Conservation (phyloP, 2,888 invertebrate genomes). For the Hydropsyche betteni region DNA sequence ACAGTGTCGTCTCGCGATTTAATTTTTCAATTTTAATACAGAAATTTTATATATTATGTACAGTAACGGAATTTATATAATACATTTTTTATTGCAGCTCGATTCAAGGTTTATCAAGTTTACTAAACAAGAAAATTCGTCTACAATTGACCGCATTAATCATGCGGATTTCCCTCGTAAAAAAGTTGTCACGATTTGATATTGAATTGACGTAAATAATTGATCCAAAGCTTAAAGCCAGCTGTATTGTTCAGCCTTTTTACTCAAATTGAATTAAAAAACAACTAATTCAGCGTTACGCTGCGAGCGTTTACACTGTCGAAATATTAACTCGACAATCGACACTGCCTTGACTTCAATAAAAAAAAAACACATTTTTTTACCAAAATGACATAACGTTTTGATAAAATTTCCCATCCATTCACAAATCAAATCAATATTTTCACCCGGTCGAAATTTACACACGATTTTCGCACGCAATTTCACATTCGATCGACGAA, state of each 20-base stretch:
- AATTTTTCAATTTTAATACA: too few species aligned
- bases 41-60: too few species aligned
- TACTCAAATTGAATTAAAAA: background rate
- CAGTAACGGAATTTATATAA: too few species aligned
- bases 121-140: too few species aligned
- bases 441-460: too few species aligned
- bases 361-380: background rate
- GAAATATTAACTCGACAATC: constrained; percentile 20
- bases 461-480: too few species aligned
- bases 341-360: background rate
- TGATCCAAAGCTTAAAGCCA: background rate
- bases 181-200: constrained; percentile 24
- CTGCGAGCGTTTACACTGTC: background rate
- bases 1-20: constrained; percentile 6
- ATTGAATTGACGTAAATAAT: constrained; percentile 28
- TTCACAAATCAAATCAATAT: too few species aligned
- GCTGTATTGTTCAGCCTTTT: constrained; percentile 13
- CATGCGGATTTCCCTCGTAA: constrained; percentile 16
- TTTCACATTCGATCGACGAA: too few species aligned
- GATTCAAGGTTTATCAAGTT: too few species aligned
- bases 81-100: too few species aligned
- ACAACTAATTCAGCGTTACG: constrained; percentile 4
- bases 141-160: constrained; percentile 11
- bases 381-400: too few species aligned
- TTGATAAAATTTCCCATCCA: too few species aligned